A percentile compares a stretch with the other conserved stretches of the same genome.
Evolutionary conservation across 2,797 vertebrate species (phyloP).

Genomic region (Craterocephalus amniculus): DNA sequence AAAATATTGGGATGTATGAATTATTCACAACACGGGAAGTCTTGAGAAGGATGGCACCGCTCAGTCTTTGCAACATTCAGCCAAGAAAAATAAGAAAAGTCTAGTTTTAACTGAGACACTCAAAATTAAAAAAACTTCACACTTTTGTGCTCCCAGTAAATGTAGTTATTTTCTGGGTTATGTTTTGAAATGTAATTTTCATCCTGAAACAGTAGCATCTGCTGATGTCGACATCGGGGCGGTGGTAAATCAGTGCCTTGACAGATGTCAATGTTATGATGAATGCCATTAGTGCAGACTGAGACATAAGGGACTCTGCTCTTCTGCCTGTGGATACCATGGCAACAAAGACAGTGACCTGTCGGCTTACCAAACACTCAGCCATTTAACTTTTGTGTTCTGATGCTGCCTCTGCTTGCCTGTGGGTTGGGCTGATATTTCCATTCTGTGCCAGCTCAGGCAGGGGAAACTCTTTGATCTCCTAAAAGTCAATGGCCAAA

Average conservation of each 20-base stretch:
- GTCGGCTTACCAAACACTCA: slow-evolving; percentile 32
- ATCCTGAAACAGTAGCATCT: slow-evolving; percentile 20
- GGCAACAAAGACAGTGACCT: slow-evolving; percentile 52
- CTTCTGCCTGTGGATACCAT: slow-evolving; percentile 53
- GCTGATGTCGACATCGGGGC: slow-evolving; percentile 43
- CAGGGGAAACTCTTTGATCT: slow-evolving; percentile 32
- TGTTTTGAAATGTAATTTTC: slow-evolving; percentile 13
- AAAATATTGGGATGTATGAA: slow-evolving; percentile 41
- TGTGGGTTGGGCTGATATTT: slow-evolving; percentile 9
- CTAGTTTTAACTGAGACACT: slow-evolving; percentile 27
- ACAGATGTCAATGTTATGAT: slow-evolving; percentile 59
- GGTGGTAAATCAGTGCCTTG: slow-evolving; percentile 43
- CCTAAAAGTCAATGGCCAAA: slow-evolving; percentile 24
- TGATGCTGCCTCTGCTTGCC: slow-evolving; percentile 3
- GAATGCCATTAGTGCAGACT: slow-evolving; percentile 45
- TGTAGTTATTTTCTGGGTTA: slow-evolving; percentile 8
- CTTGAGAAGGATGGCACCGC: slow-evolving; percentile 16
- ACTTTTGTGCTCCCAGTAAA: neutral
- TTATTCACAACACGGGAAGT: slow-evolving; percentile 47
- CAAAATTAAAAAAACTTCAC: slow-evolving; percentile 9
- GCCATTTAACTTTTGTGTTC: slow-evolving; percentile 33
- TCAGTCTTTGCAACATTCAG: slow-evolving; percentile 17
- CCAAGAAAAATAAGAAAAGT: slow-evolving; percentile 27
- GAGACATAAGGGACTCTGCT: slow-evolving; percentile 45
- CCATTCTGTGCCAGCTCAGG: slow-evolving; percentile 22